These are phyloP conservation scores for Cossypha niveicapilla DNA, from an alignment of 2,797 vertebrate species.

Conservation along the genomic window DNA sequence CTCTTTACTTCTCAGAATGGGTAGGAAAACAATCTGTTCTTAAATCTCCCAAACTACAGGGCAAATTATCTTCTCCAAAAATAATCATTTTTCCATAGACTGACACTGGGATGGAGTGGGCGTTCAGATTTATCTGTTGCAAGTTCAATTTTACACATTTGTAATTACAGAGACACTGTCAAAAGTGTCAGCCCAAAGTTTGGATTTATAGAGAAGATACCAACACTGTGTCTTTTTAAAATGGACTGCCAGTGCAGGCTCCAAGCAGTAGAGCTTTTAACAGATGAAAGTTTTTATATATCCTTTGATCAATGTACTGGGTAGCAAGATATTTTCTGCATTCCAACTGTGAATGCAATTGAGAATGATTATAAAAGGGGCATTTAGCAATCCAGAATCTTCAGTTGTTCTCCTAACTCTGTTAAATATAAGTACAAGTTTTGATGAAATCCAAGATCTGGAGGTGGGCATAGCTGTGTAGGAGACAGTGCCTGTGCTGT, in stretches of 20 bases:
- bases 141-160: background rate
- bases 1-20: background rate
- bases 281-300: background rate
- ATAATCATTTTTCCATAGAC: background rate
- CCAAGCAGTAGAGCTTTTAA: background rate
- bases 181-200: conserved; percentile 1
- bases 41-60: background rate
- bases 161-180: background rate
- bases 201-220: conserved; percentile 1
- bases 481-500: background rate
- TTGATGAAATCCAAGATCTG: background rate
- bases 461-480: background rate
- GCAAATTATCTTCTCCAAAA: conserved; percentile 19
- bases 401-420: background rate
- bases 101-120: background rate
- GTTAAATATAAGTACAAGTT: background rate
- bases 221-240: background rate
- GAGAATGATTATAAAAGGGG: background rate
- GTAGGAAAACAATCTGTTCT: background rate
- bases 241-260: background rate
- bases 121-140: conserved; percentile 12
- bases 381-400: background rate
- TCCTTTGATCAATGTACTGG: background rate
- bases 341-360: background rate
- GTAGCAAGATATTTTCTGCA: background rate